These are phyloP conservation scores for Sericinus montela DNA, from an alignment of 2,888 invertebrate genomes.

Conservation along the genomic window DNA sequence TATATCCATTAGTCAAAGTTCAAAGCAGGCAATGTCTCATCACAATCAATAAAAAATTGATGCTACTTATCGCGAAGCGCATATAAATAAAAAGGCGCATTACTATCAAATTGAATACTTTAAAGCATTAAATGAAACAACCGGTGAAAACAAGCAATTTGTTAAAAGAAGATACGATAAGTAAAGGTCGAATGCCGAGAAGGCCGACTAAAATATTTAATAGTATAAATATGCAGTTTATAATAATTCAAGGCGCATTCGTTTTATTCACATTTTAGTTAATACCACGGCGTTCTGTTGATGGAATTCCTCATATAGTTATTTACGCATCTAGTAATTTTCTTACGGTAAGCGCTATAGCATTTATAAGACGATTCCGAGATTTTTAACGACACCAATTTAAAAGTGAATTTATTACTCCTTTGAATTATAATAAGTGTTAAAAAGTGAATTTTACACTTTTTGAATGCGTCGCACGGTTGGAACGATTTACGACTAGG, in stretches of 20 bases:
- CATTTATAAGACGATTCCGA: slow-evolving; percentile 1
- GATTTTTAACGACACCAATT: slow-evolving; percentile 8
- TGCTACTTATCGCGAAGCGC: background rate
- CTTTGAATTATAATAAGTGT: slow-evolving; percentile 1
- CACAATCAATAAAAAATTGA: no score
- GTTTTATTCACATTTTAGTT: slow-evolving; percentile 1
- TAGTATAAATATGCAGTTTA: slow-evolving; percentile 5
- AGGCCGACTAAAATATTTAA: slow-evolving; percentile 15
- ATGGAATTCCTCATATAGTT: slow-evolving; percentile 4
- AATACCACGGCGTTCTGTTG: slow-evolving; percentile 1
- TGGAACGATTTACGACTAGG: background rate
- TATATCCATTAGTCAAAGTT: no score
- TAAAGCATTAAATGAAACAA: background rate
- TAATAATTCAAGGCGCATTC: slow-evolving; percentile 7
- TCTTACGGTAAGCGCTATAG: slow-evolving; percentile 2
- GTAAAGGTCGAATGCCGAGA: slow-evolving; percentile 13
- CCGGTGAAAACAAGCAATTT: slow-evolving; percentile 9
- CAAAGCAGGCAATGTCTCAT: no score
- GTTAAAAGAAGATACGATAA: slow-evolving; percentile 10
- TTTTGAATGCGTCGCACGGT: background rate
- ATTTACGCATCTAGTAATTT: slow-evolving; percentile 9
- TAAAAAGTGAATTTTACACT: background rate
- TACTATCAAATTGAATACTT: slow-evolving; percentile 2
- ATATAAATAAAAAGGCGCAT: slow-evolving; percentile 3
- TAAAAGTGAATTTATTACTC: slow-evolving; percentile 13